Base-by-base conservation (phyloP, 1,140 invertebrate species). In the Drosophila rhopaloa region DNA sequence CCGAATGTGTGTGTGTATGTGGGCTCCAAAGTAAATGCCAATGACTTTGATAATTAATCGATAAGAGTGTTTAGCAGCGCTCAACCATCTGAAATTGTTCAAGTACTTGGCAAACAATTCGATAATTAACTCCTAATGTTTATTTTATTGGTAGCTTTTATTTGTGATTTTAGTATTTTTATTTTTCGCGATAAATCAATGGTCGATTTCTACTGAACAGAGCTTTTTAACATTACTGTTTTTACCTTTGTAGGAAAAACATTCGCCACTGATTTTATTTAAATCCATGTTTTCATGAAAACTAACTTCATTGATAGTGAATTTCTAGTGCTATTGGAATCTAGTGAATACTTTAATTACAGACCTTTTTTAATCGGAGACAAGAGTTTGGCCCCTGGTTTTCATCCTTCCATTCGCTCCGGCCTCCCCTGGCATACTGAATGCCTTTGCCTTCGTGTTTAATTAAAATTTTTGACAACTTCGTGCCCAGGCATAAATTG, bases 391-490 rank as follows among this genome's bases (percentile, higher is more conserved):
- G 11, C 16, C 13, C 5, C 24, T 6, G 19, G 29, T 19, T 38
- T n/a, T n/a, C 32, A 48, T 32, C 19, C 10, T 13, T 0, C 27
- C 27, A n/a, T 5, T 10, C 16, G 6, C 7, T 32, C 16, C 16
- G 19, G 19, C 19, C 19, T 24, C 57, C 57, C 27, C 8, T n/a
- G 40, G 14, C 16, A 47, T 4, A 19, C 14, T 14, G 67, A 40
- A 74, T 62, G 61, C 37, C 47, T 50, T 71, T 38, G 63, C 50
- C 59, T 61, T 66, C 55, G 59, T 62, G 53, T 71, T 79, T 86
- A 86, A 86, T 86, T 85, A 86, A 85, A 85, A 86, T 86, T 76
- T 81, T 81, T 75, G 68, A 86, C 74, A 81, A 81, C 74, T 82
- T 81, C 81, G 82, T 85, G 82, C 67, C 46, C 60, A 38, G 43